These are phyloP conservation scores for Chionoecetes opilio DNA, from an alignment of 1,140 invertebrate genomes.

Conservation along the genomic window DNA sequence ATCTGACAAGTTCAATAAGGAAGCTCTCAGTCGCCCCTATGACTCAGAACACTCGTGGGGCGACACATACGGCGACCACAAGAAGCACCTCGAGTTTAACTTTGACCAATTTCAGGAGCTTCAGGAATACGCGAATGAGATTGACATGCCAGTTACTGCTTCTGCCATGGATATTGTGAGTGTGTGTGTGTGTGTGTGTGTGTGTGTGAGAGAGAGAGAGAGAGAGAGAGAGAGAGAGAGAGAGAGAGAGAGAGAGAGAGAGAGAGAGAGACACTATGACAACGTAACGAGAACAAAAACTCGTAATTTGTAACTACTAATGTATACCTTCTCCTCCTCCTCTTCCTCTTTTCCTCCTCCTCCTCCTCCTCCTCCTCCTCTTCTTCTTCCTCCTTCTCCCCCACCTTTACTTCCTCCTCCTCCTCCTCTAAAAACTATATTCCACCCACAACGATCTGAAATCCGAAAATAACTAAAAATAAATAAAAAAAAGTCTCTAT, in stretches of 20 bases:
- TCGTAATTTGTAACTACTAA: too few species aligned
- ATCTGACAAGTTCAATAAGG: constrained; percentile 88
- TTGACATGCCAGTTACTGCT: constrained; percentile 89
- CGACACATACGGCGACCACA: constrained; percentile 91
- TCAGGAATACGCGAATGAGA: constrained; percentile 87
- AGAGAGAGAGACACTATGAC: background rate
- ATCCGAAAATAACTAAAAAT: too few species aligned
- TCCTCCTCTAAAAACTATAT: too few species aligned
- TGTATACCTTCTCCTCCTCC: too few species aligned
- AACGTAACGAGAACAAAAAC: too few species aligned
- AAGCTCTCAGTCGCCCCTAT: constrained; percentile 87
- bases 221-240: constrained; percentile 28
- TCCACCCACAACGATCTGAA: too few species aligned
- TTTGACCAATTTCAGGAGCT: constrained; percentile 88
- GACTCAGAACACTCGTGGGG: constrained; percentile 89
- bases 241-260: constrained; percentile 11
- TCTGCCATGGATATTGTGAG: constrained; percentile 91
- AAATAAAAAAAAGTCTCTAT: too few species aligned
- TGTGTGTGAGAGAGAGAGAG: constrained; percentile 23
- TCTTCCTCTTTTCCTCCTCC: background rate
- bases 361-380: background rate
- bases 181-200: background rate
- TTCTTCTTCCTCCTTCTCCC: background rate
- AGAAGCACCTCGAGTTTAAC: constrained; percentile 89
- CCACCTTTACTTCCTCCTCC: background rate